A percentile compares a stretch with the other conserved stretches of the same genome.
These are phyloP conservation scores for Catagonus wagneri DNA, from an alignment of 2,113 vertebrate species.

Conservation along the genomic window DNA sequence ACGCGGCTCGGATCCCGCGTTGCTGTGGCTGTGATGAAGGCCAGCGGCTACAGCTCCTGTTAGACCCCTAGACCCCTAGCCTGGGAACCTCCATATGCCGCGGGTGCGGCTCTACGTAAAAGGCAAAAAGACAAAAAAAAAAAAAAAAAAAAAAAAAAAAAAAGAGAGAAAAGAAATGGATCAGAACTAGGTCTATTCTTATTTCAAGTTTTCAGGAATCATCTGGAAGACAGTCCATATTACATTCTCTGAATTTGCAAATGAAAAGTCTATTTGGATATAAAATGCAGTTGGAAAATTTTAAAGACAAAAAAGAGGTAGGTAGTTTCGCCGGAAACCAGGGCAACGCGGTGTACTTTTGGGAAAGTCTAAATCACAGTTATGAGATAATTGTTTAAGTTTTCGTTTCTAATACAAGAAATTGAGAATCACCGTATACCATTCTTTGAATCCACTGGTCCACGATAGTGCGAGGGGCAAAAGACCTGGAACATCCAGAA, in stretches of 20 bases:
- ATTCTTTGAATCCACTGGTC: neutral
- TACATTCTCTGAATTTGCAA: constrained; percentile 12
- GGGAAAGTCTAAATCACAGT: neutral
- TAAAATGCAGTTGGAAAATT: neutral
- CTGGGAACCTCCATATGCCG: no score
- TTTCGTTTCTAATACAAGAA: constrained; percentile 39
- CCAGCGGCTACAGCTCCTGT: no score
- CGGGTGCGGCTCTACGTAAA: no score
- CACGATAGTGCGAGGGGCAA: neutral
- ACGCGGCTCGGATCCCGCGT: no score
- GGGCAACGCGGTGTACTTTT: neutral
- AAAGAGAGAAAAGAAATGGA: constrained; percentile 10
- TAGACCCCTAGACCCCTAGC: no score
- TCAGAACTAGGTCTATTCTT: neutral
- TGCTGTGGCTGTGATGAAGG: no score
- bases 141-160: constrained; percentile 9
- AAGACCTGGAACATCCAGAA: neutral
- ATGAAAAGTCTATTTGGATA: constrained; percentile 24
- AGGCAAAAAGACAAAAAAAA: constrained; percentile 15
- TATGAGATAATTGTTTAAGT: neutral
- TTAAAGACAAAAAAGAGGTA: neutral
- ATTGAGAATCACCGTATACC: neutral
- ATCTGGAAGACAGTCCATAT: neutral
- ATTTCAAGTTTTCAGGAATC: constrained; percentile 50
- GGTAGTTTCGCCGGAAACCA: neutral